Evolutionary conservation across 2,888 invertebrate species (phyloP), one percentile per base, ranked within the genome.

Genomic region (Aricia artaxerxes): DNA sequence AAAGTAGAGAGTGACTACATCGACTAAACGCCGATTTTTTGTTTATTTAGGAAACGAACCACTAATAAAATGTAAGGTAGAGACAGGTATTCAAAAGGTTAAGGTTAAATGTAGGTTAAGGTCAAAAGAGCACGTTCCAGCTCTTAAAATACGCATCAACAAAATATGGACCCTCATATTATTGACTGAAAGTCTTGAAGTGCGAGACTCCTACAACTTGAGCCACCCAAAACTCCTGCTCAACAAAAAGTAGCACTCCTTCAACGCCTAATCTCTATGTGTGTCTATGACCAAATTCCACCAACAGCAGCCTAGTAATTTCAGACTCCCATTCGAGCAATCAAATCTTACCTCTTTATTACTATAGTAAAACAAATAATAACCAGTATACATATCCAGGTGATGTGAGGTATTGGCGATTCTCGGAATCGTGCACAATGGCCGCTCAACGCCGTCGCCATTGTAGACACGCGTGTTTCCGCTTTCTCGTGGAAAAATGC

Each of bases 401-500:
- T 69, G 31, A 31, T 31, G 31, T 31, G 11, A 86, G 83, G 85
- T 87, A 87, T 87, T 83, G 85, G 84, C 83, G 85, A 84, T 93
- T 92, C 92, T 87, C 85, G 86, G 91, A 92, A 93, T 87, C 88
- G 89, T 87, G 89, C 88, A 92, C 92, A 92, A 91, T 90, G 86
- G 87, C 84, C 83, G 88, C 87, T 87, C 87, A 88, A 88, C 91
- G 90, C 87, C 85, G 85, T 85, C 85, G 88, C 88, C 88, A 92
- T 92, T 94, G 94, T 94, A 88, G 88, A 91, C 90, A 90, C 90
- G 89, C 91, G 91, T 88, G 91, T 93, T 94, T 94, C 93, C 93
- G 94, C 94, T 94, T 94, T 94, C 93, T 89, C 93, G 92, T 90
- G 92, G 90, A 94, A 93, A 93, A 93, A 93, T 92, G 92, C 91